phyloP scores from a whole-genome alignment of 1,140 invertebrate species.

The Olivierus martensii region DNA sequence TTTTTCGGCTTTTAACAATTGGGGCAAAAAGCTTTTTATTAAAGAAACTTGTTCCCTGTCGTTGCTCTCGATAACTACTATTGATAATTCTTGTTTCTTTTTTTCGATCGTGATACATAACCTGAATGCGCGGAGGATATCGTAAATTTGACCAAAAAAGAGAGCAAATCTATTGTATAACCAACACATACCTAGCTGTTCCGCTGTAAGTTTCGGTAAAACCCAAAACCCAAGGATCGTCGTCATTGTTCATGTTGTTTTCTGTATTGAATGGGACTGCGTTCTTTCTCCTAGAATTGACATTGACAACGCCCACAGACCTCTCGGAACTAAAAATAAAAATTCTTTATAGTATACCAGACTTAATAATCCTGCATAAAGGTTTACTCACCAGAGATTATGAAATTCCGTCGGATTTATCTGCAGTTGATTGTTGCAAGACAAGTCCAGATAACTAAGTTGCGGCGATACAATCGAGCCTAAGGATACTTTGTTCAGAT shows the following conservation, averaged over 20 bases:
- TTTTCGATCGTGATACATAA: no score
- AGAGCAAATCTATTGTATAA: no score
- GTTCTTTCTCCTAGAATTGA: neutral
- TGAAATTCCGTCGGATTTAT: constrained; percentile 35
- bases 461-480: constrained; percentile 54
- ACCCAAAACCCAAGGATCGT: constrained; percentile 5
- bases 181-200: neutral
- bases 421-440: constrained; percentile 51
- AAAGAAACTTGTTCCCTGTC: no score
- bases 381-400: constrained; percentile 57
- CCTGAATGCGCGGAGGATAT: no score
- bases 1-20: no score
- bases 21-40: no score
- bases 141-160: no score
- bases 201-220: constrained; percentile 10
- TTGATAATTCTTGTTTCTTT: no score
- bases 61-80: no score
- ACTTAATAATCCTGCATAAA: constrained; percentile 25
- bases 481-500: constrained; percentile 59
- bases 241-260: no score
- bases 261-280: no score
- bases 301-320: constrained; percentile 47
- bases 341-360: constrained; percentile 51
- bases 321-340: constrained; percentile 69
- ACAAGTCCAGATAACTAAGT: constrained; percentile 67